Base-by-base conservation (phyloP, 1,140 invertebrate species). In the Heterodera carotae region DNA sequence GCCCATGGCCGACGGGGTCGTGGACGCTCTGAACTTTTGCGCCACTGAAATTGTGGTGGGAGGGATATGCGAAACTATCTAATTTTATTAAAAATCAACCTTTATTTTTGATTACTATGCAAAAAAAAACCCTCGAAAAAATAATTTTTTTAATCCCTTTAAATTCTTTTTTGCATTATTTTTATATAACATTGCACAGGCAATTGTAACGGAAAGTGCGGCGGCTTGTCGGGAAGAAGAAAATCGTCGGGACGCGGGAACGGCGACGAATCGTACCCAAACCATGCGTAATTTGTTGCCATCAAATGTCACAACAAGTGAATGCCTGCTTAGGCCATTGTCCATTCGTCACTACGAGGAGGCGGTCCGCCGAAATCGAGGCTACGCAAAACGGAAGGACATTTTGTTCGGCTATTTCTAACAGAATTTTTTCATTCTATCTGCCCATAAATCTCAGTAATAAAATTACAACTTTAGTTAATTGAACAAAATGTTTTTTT, bases 321-420 rank as follows among this genome's bases (percentile, higher is more conserved):
- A 64, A 22, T 12, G 62, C 25, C 48, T 43, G 48, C 15, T 43
- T 12, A 36, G 67, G 25, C 29, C 48, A 2, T 34, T 73, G 8
- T 62, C 31, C 34, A 48, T 76, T 34, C n/a, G 66, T 10, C 75
- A 76, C 69, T 76, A 76, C 33, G 75, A 76, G 18, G 66, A 69
- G 62, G 75, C 75, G 25, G 48, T 69, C 53, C 59, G 39, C 5
- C 60, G 75, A 22, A 76, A 76, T 69, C 56, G 67, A n/a, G 75
- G 75, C 48, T 76, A 64, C 22, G 67, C 75, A 53, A 36, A 59
- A n/a, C 68, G 75, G 62, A 43, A 39, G 10, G 75, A 76, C 62
- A 76, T 76, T 53, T 69, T 76, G 27, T 76, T 76, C 64, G 75
- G 75, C 27, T 25, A 76, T 76, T 76, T 69, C 27, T 76, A 68